A percentile compares a stretch with the other conserved stretches of the same genome.
phyloP scores from a whole-genome alignment of 1,140 invertebrate genomes.

The Colletes latitarsis region DNA sequence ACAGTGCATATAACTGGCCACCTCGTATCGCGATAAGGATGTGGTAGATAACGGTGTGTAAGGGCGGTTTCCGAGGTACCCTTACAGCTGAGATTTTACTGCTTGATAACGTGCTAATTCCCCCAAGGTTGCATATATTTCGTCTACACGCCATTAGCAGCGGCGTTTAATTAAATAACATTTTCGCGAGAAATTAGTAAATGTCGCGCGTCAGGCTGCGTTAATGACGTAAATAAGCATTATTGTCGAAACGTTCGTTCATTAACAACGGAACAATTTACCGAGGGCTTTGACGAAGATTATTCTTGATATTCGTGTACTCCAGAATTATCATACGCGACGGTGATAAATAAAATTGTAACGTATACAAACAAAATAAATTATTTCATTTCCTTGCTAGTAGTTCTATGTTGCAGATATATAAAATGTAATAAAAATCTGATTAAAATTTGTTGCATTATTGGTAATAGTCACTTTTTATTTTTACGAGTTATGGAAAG shows the following conservation, averaged over 20 bases:
- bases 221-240: constrained; percentile 9
- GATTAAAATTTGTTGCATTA: no score
- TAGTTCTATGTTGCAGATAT: no score
- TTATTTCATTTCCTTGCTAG: no score
- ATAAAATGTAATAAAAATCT: no score
- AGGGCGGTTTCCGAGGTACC: constrained; percentile 26
- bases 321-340: no score
- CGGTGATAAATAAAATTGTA: no score
- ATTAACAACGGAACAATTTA: neutral
- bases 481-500: no score
- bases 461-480: no score
- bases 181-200: constrained; percentile 39
- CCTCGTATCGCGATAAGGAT: constrained; percentile 52
- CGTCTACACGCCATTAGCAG: constrained; percentile 23
- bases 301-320: no score
- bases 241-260: neutral
- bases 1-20: constrained; percentile 53
- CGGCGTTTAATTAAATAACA: constrained; percentile 43
- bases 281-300: neutral
- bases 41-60: constrained; percentile 44
- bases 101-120: constrained; percentile 42
- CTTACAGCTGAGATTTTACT: constrained; percentile 41
- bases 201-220: neutral
- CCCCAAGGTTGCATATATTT: constrained; percentile 38
- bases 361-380: no score